These are phyloP conservation scores for Cheilosia variabilis DNA, from an alignment of 2,888 invertebrate genomes.

Conservation along the genomic window DNA sequence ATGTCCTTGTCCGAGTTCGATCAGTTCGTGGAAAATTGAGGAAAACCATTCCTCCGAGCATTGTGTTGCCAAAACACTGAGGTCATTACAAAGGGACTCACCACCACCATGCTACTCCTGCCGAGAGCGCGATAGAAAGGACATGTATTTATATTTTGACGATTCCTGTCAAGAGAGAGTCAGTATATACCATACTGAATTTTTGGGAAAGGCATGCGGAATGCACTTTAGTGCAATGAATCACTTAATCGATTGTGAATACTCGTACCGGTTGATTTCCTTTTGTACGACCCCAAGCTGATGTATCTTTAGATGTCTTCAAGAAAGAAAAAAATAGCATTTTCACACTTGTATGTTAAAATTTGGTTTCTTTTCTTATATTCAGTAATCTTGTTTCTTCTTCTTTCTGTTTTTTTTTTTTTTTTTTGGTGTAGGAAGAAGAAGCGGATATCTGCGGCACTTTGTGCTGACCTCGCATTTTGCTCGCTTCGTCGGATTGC, in stretches of 20 bases:
- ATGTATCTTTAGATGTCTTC: slow-evolving; percentile 32
- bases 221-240: slow-evolving; percentile 56
- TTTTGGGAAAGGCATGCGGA: background rate
- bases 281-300: slow-evolving; percentile 24
- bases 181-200: no score
- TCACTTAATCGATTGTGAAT: slow-evolving; percentile 58
- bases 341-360: slow-evolving; percentile 73
- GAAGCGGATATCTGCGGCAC: slow-evolving; percentile 57
- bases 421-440: background rate
- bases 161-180: slow-evolving; percentile 22
- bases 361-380: slow-evolving; percentile 42
- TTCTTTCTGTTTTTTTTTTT: background rate
- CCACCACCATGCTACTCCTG: slow-evolving; percentile 57
- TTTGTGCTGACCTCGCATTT: slow-evolving; percentile 67
- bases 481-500: slow-evolving; percentile 71
- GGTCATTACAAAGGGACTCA: slow-evolving; percentile 19
- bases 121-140: slow-evolving; percentile 30
- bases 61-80: slow-evolving; percentile 27
- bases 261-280: slow-evolving; percentile 31
- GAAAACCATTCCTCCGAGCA: slow-evolving; percentile 25
- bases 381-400: slow-evolving; percentile 1
- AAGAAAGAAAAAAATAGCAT: background rate
- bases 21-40: slow-evolving; percentile 43
- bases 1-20: slow-evolving; percentile 22
- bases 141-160: slow-evolving; percentile 42